Evolutionary conservation across 1,140 invertebrate species (phyloP), one percentile per base, ranked within the genome.

Genomic region (Uloborus diversus): DNA sequence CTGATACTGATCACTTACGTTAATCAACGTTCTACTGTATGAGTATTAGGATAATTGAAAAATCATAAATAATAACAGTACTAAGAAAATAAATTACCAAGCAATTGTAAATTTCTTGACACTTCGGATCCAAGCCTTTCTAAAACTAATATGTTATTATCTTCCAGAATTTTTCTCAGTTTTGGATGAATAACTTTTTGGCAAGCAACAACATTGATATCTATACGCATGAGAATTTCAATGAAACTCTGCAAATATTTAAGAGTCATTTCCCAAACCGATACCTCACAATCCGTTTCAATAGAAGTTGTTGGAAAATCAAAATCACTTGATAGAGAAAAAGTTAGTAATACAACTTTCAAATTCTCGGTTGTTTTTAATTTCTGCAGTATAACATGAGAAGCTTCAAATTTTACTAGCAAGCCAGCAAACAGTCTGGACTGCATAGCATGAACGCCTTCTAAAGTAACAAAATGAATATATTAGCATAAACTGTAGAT

Each of bases 131-230:
- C 73, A 5, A 79, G 35, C 37, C 49, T 23, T 68, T 81, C 80
- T 9, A 81, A 23, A 25, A 70, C 35, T 13, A 37, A 30, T 11
- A 81, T 70, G 4, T 61, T 49, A 23, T 25, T 32, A 14, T 53
- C 23, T 47, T 62, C 20, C 17, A 81, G 23, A n/a, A 23, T 7
- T 65, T 78, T 68, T 28, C 42, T 81, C 28, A 78, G 7, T 13
- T 17, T 53, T 33, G 80, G 80, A 32, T 81, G 71, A 28, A 81
- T 42, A 30, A 81, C 80, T 62, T 78, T 81, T 42, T 81, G 80
- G 13, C 80, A 81, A 14, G 65, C 37, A 14, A 81, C 23, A 35
- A 78, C 37, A 27, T 66, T 3, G n/a, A 69, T 23, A 20, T 61
- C 32, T 23, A 23, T 37, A 27, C 2, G 13, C 53, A 81, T 47